Evolutionary conservation across 2,113 vertebrate species (phyloP).

Genomic region (Phoxinus phoxinus): DNA sequence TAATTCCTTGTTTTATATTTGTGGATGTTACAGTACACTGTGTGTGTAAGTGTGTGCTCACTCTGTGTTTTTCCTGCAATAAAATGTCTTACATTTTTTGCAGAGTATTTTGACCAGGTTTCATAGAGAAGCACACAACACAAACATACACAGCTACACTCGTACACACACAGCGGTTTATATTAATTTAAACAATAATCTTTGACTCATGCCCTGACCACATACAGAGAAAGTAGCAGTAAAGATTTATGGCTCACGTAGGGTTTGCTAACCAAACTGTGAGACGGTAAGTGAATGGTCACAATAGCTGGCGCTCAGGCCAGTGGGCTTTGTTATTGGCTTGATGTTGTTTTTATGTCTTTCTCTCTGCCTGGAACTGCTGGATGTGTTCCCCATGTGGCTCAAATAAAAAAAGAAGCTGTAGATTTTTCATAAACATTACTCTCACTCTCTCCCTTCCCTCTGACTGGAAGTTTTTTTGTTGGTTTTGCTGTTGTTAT

Average conservation of each 20-base stretch:
- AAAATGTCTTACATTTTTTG: background rate
- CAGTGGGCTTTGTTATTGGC: conserved; percentile 34
- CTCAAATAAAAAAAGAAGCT: conserved; percentile 56
- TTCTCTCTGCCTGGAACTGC: conserved; percentile 53
- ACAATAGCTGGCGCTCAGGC: conserved; percentile 32
- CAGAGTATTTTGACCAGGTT: conserved; percentile 4
- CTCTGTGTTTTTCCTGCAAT: background rate
- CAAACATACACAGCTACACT: conserved; percentile 21
- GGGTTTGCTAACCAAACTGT: conserved; percentile 47
- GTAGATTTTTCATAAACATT: conserved; percentile 29
- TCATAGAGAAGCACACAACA: conserved; percentile 16
- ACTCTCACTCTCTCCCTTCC: background rate
- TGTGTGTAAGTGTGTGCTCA: background rate
- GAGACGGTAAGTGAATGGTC: conserved; percentile 37
- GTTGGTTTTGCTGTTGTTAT: conserved; percentile 20
- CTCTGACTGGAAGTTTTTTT: conserved; percentile 11
- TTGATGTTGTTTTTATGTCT: conserved; percentile 50
- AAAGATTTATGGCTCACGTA: conserved; percentile 56
- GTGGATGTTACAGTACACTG: background rate
- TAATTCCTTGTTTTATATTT: background rate
- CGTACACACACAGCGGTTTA: conserved; percentile 10
- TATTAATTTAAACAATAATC: conserved; percentile 39
- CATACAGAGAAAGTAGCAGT: conserved; percentile 52
- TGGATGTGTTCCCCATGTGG: conserved; percentile 43
- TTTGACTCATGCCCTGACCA: conserved; percentile 44